phyloP scores from a whole-genome alignment of 53 echinoderm and acorn worm species.

The Arbacia lixula region DNA sequence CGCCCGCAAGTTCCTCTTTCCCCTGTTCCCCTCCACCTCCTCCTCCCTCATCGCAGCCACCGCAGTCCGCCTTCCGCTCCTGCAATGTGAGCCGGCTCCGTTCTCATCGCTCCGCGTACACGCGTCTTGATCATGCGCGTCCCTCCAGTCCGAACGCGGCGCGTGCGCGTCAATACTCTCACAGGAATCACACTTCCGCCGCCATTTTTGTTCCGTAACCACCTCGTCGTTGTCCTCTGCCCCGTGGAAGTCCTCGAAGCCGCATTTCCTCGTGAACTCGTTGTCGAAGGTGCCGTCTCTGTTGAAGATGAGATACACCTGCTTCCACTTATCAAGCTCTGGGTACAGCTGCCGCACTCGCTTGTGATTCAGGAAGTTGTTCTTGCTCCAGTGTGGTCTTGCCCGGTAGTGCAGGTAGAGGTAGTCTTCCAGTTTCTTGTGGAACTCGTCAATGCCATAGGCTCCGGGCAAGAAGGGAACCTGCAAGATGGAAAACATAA shows the following conservation, averaged over 20 bases:
- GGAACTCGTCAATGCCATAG: conserved; percentile 92
- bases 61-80: conserved; percentile 33
- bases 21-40: neutral
- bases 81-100: neutral
- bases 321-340: conserved; percentile 79
- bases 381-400: conserved; percentile 94
- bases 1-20: neutral
- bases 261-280: conserved; percentile 93
- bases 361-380: conserved; percentile 89
- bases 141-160: neutral
- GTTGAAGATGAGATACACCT: conserved; percentile 90
- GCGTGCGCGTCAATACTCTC: neutral
- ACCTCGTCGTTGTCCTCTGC: neutral
- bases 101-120: neutral
- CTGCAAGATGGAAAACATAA: conserved; percentile 37
- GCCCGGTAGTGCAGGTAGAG: conserved; percentile 79
- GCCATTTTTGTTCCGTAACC: neutral
- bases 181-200: conserved; percentile 4
- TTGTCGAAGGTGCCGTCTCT: conserved; percentile 85
- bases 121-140: neutral
- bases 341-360: conserved; percentile 84
- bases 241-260: conserved; percentile 86
- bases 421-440: conserved; percentile 84
- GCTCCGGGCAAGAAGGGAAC: conserved; percentile 84
- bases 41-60: neutral